Evolutionary conservation across 2,113 vertebrate species (phyloP).

Genomic region (Misgurnus mizolepis): DNA sequence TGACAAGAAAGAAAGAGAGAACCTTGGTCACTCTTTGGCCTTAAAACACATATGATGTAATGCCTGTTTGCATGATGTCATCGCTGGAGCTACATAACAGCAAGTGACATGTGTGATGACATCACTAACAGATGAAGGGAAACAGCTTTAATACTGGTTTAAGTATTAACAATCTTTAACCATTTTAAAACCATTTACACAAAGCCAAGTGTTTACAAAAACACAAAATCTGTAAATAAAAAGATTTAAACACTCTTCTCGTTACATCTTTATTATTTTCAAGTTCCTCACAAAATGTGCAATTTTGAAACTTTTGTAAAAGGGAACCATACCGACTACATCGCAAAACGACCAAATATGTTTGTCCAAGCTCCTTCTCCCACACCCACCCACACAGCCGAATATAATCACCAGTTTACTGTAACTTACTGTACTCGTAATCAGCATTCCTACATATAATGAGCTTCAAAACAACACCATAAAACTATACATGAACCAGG

Average conservation of each 20-base stretch:
- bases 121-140: not conserved
- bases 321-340: not conserved
- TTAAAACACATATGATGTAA: not conserved
- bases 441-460: not conserved
- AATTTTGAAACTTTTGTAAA: not conserved
- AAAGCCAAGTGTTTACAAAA: too few species aligned
- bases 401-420: not conserved
- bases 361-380: not conserved
- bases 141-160: not conserved
- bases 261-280: not conserved
- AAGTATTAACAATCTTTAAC: not conserved
- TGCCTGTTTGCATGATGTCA: not conserved
- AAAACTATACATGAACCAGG: not conserved
- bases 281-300: not conserved
- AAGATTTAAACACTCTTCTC: too few species aligned
- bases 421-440: constrained; percentile 8
- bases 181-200: too few species aligned
- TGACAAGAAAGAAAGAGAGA: constrained; percentile 60
- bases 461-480: constrained; percentile 5
- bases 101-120: not conserved
- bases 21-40: not conserved
- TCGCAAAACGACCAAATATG: not conserved
- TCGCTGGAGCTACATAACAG: not conserved
- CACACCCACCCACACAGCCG: not conserved
- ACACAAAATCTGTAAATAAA: too few species aligned